Evolutionary conservation across 2,113 vertebrate species (phyloP), one percentile per base, ranked within the genome.

Genomic region (Thunnus thynnus): DNA sequence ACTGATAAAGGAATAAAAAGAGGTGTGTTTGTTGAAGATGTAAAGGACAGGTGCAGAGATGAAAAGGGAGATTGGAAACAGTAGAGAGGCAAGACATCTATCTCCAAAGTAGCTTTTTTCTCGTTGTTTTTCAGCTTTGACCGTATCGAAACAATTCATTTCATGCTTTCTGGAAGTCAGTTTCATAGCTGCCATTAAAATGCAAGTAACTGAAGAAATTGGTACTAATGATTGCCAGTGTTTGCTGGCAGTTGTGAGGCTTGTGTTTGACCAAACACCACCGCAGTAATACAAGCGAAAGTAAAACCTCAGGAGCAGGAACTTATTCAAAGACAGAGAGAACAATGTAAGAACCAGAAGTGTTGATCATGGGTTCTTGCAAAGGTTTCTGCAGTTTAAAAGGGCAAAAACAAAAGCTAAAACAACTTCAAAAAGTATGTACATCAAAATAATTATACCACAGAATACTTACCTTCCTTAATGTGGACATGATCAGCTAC

Each of bases 71-170:
- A 55, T 61, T 32, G 13, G 47, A 67, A 62, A 52, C 17, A 55
- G 22, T 4, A 76, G 9, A 47, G 41, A 48, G 22, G 13, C 50
- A 30, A 55, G 1, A 67, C 18, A n/a, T 51, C 1, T 51, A 5
- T 48, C 30, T 14, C 14, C 10, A 10, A 30, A 54, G 27, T 48
- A 6, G 1, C 11, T 0, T 48, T 50, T 54, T 46, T 62, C 22
- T n/a, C 5, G 36, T 9, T n/a, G 3, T 67, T 50, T 17, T 66
- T 55, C 8, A 30, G 17, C 18, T 50, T 60, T 56, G 12, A 30
- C 17, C 10, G n/a, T n/a, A 46, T 12, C 46, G 32, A 76, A 79
- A n/a, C 27, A 58, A 61, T 76, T 50, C n/a, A 55, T 22, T 69
- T 13, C 11, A 41, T 25, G 5, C 54, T 57, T 2, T 22, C n/a